Percentiles rank a stretch among this genome's conserved stretches.
These are phyloP conservation scores for Spisula solida DNA, from an alignment of 2,888 invertebrate species.

Conservation along the genomic window DNA sequence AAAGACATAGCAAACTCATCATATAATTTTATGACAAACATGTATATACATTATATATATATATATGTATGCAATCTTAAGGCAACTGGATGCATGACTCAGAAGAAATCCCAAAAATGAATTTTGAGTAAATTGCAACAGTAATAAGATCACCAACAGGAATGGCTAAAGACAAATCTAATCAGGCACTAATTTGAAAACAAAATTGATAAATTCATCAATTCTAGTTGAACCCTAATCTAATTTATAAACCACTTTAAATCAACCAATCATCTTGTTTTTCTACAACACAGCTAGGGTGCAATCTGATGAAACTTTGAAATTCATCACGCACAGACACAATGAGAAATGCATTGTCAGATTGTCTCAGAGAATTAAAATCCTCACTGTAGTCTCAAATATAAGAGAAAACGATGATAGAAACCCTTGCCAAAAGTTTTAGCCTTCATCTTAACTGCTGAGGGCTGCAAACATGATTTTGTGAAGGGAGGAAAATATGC, in stretches of 20 bases:
- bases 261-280: background rate
- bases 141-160: background rate
- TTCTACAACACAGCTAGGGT: background rate
- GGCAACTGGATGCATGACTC: no score
- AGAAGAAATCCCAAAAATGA: no score
- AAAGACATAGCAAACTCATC: no score
- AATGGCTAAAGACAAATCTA: background rate
- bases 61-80: no score
- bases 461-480: no score
- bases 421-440: background rate
- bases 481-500: no score
- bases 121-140: no score
- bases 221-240: background rate
- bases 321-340: background rate
- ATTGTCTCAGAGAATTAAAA: background rate
- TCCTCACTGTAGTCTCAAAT: background rate
- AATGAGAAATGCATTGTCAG: background rate
- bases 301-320: background rate
- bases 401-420: background rate
- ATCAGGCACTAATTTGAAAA: constrained; percentile 7
- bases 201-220: constrained; percentile 7
- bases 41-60: no score
- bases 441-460: no score
- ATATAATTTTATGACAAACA: no score
- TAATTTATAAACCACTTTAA: background rate